Evolutionary conservation across 1,140 invertebrate species (phyloP), one percentile per base, ranked within the genome.

Genomic region (Lordiphosa stackelbergi): DNA sequence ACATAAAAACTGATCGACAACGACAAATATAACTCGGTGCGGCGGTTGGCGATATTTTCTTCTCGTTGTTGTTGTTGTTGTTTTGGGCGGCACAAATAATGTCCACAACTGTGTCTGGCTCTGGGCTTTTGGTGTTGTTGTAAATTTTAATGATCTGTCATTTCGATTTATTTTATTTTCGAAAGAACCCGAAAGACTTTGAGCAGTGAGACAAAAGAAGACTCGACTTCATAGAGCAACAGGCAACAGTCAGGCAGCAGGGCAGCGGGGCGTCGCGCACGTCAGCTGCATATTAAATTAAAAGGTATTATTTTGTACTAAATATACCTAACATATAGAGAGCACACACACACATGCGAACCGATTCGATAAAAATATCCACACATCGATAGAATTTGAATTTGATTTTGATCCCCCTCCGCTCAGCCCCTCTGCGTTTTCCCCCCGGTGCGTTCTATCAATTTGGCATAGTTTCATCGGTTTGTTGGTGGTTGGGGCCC

Each of bases 111-210:
- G 34, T 66, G 43, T 35, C 31, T 24, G 28, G 28, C 40, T 52
- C 22, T 40, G 36, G 43, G 37, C 47, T 42, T 41, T 53, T 66
- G 45, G 48, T 75, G 75, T 81, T 79, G 71, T 75, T 81, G 77
- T 81, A 81, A 83, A 81, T 84, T 85, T 85, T 85, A 85, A 85
- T 78, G 83, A 85, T 85, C 83, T 85, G 83, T 85, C 83, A 85
- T 85, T 85, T 85, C 83, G 83, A 85, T 85, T 85, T 85, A 85
- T 85, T 85, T 79, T 81, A 81, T 84, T 81, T 83, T 81, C 77
- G 68, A 81, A 73, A 65, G 54, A 54, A 47, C 38, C 68, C 49
- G 52, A 68, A 55, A 69, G 57, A 74, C 38, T 24, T 22, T 6
- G 3, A 28, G 24, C 8, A 28, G 45, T 35, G 51, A 69, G 57